Base-by-base conservation (phyloP, 1,140 invertebrate genomes). In the Lerema accius region DNA sequence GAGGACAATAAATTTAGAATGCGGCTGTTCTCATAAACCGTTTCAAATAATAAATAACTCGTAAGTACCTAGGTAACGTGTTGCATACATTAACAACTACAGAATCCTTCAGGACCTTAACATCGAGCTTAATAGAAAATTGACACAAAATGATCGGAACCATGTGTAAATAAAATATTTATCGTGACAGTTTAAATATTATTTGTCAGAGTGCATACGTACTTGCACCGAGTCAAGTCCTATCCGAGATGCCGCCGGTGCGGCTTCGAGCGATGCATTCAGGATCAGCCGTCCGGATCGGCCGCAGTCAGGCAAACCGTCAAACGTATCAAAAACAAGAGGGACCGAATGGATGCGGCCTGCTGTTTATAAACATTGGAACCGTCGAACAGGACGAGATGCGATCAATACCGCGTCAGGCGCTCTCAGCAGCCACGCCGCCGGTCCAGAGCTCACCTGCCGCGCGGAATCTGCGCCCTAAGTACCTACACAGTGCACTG, bases 281-380 rank as follows among this genome's bases (percentile, higher is more conserved):
- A 73, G 80, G 73, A 73, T 63, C 78, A 65, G 71, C 70, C 66
- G 65, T 74, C 76, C 71, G 58, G 62, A 61, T 74, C 67, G 70
- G 67, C 71, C 69, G 63, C 67, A 63, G 68, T 72, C 71, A 69
- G 71, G 61, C 2, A 69, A 61, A 73, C 74, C 62, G 73, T 84
- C 70, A 61, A 73, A 76, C 62, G 73, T 84, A 78, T 85, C 72
- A 84, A 80, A 85, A 85, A 82, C 84, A 81, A 83, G 78, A 80
- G 69, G 74, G 76, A 75, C 60, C 73, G 69, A 78, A 79, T 82
- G 60, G 78, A 84, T 81, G 78, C 81, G 73, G 71, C 84, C 86
- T 82, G 82, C 84, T 89, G 84, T 89, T 89, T 89, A 89, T 89
- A 89, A 89, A 89, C 86, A 89, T 86, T 89, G 77, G 76, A 80